A percentile compares a stretch with the other conserved stretches of the same genome.
These are phyloP conservation scores for Tragulus kanchil DNA, from an alignment of 2,113 vertebrate species.

Conservation along the genomic window DNA sequence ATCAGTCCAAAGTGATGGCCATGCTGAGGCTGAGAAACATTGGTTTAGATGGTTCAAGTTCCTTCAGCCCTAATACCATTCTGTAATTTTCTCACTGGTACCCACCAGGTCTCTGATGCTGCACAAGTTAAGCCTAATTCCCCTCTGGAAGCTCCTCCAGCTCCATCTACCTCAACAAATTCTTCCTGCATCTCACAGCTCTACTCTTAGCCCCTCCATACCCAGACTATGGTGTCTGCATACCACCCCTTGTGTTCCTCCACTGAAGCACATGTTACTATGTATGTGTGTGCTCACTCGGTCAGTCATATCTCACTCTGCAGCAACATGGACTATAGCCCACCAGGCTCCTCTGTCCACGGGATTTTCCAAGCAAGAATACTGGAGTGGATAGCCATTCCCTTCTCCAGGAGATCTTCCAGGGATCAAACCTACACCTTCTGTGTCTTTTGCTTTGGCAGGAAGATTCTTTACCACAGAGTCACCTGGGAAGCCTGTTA, in stretches of 20 bases:
- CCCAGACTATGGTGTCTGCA: background rate
- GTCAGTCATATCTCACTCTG: accelerated
- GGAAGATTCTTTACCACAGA: background rate
- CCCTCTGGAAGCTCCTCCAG: background rate
- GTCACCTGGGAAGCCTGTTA: background rate
- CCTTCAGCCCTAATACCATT: background rate
- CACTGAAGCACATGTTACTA: background rate
- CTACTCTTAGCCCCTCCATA: background rate
- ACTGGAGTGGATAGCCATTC: background rate
- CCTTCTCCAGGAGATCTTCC: background rate
- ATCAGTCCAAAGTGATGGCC: background rate
- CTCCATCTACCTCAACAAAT: background rate
- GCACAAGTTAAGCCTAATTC: background rate
- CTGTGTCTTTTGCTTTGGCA: background rate
- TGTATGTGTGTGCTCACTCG: background rate
- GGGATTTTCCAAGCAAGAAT: background rate
- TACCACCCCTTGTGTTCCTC: background rate
- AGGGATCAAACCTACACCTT: background rate
- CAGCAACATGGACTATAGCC: background rate
- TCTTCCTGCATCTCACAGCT: background rate
- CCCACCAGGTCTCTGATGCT: background rate
- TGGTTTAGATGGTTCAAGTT: background rate
- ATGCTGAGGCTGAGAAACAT: background rate
- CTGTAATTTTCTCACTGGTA: background rate
- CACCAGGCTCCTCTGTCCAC: background rate